These are phyloP conservation scores for Pseudobourletiella spinata DNA, from an alignment of 1,140 invertebrate genomes.

Conservation along the genomic window DNA sequence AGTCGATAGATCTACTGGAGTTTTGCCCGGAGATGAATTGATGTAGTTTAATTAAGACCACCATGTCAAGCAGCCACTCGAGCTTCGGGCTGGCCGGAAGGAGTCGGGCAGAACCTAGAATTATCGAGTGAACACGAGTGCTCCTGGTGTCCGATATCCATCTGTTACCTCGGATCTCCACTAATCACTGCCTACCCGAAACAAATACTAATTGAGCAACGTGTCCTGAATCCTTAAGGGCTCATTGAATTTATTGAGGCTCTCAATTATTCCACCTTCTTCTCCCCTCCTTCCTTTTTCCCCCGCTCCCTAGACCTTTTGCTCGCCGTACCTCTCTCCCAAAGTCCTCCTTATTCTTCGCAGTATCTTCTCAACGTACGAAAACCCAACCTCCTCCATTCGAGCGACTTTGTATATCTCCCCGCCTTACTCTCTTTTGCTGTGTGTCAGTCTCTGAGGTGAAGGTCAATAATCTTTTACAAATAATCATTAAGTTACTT, in stretches of 20 bases:
- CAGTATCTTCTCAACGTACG: no score
- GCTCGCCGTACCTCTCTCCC: no score
- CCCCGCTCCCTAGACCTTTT: background rate
- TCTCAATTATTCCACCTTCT: slow-evolving; percentile 6
- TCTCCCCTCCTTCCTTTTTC: background rate
- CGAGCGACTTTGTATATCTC: no score
- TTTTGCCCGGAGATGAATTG: slow-evolving; percentile 7
- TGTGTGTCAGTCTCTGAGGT: no score
- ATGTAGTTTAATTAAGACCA: slow-evolving; percentile 13
- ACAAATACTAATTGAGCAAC: slow-evolving; percentile 14
- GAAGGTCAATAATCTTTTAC: no score
- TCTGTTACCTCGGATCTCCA: background rate
- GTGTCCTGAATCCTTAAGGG: slow-evolving; percentile 5
- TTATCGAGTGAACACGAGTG: slow-evolving; percentile 25
- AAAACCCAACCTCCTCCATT: no score
- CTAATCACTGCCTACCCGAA: background rate
- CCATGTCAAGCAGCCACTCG: slow-evolving; percentile 7
- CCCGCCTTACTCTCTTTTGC: no score
- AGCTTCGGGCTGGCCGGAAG: slow-evolving; percentile 10
- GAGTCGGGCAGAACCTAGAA: slow-evolving; percentile 10
- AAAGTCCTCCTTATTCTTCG: no score
- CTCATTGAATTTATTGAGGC: slow-evolving; percentile 3
- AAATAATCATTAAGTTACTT: no score
- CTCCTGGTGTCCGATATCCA: background rate
- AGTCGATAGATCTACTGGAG: background rate